Percentiles rank a stretch among this genome's conserved stretches.
Evolutionary conservation across 2,888 invertebrate species (phyloP).

Genomic region (Leistus spinibarbis): DNA sequence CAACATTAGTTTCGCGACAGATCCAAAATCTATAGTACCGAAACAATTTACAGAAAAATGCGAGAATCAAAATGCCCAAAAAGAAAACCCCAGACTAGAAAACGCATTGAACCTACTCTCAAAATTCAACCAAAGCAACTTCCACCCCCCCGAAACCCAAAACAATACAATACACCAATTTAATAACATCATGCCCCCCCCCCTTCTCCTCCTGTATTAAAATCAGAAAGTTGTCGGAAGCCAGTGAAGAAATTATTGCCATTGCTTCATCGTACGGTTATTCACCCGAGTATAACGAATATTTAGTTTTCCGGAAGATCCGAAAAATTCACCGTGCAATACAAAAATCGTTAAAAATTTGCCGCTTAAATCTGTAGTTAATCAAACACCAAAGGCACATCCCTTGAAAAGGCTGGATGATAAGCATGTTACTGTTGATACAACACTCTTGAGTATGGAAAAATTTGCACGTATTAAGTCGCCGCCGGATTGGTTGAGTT

Average conservation of each 20-base stretch:
- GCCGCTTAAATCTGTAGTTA: slow-evolving; percentile 45
- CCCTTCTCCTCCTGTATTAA: slow-evolving; percentile 54
- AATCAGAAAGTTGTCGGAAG: slow-evolving; percentile 46
- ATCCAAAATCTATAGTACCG: too few species aligned
- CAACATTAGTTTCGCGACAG: slow-evolving; percentile 53
- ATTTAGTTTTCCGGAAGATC: slow-evolving; percentile 51
- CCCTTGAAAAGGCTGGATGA: slow-evolving; percentile 51
- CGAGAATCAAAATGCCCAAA: too few species aligned
- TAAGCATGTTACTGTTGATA: slow-evolving; percentile 44
- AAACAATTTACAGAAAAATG: too few species aligned
- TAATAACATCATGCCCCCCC: too few species aligned
- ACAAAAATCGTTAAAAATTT: slow-evolving; percentile 47
- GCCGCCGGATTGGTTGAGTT: slow-evolving; percentile 47
- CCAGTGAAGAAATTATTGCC: slow-evolving; percentile 49
- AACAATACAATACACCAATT: too few species aligned
- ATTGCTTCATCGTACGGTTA: slow-evolving; percentile 49
- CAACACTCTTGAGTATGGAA: slow-evolving; percentile 47
- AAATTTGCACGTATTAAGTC: slow-evolving; percentile 44
- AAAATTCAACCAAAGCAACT: too few species aligned
- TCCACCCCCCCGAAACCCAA: too few species aligned
- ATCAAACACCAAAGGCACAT: slow-evolving; percentile 49
- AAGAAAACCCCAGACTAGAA: too few species aligned
- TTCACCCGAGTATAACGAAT: slow-evolving; percentile 55
- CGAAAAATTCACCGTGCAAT: slow-evolving; percentile 51
- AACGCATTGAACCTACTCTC: too few species aligned